These are phyloP conservation scores for Calonectris borealis DNA, from an alignment of 2,113 vertebrate genomes.

Conservation along the genomic window DNA sequence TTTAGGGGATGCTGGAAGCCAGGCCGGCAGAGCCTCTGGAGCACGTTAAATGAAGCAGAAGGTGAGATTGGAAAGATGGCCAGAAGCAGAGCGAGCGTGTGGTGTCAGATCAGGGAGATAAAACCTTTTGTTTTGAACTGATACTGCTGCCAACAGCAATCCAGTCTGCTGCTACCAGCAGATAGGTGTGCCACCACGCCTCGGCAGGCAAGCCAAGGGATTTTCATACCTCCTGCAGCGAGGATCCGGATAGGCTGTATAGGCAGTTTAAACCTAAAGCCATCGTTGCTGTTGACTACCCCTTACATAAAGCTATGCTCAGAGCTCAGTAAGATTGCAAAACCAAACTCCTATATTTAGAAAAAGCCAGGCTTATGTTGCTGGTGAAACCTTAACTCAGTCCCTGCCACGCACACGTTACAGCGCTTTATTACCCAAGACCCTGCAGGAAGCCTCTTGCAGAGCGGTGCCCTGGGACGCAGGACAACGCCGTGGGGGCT, in stretches of 20 bases:
- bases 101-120: slow-evolving; percentile 18
- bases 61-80: neutral
- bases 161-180: neutral
- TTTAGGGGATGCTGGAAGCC: neutral
- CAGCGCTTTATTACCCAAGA: neutral
- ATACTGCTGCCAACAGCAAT: neutral
- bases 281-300: neutral
- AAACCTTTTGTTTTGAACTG: neutral
- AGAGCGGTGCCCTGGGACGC: neutral
- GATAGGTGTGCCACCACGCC: slow-evolving; percentile 2
- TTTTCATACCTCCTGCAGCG: neutral
- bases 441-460: neutral
- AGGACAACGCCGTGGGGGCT: neutral
- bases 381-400: neutral
- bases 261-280: neutral
- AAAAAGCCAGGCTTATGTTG: neutral
- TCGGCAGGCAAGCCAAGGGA: neutral
- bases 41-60: neutral
- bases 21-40: neutral
- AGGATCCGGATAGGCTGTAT: neutral
- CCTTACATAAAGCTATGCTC: neutral
- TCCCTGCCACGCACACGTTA: neutral
- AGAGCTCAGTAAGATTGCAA: neutral
- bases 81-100: neutral
- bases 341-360: neutral